Percentiles rank a stretch among this genome's conserved stretches.
Conservation (phyloP, 2,888 invertebrate genomes). For the Agonopterix alstromeriana region DNA sequence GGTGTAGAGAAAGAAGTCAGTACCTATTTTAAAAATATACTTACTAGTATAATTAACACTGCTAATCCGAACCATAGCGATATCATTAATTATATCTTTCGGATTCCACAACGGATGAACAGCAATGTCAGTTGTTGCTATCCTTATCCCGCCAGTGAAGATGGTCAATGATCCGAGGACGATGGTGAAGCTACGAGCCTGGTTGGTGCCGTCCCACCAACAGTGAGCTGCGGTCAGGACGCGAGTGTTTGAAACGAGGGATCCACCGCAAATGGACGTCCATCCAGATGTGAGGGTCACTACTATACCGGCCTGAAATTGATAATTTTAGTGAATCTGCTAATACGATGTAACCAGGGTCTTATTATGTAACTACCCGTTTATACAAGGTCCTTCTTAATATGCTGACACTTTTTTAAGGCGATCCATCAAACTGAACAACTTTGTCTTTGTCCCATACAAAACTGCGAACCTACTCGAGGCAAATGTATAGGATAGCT, state of each 20-base stretch:
- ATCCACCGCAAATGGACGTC: conserved; percentile 57
- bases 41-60: conserved; percentile 41
- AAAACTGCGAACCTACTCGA: no score
- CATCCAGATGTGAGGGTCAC: conserved; percentile 37
- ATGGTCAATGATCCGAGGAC: conserved; percentile 55
- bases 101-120: conserved; percentile 49
- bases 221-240: conserved; percentile 63
- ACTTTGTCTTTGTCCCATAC: no score
- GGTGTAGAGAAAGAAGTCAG: conserved; percentile 3
- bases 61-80: conserved; percentile 45
- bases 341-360: no score
- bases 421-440: no score
- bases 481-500: no score
- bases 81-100: conserved; percentile 34
- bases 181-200: conserved; percentile 42
- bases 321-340: no score
- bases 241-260: conserved; percentile 44
- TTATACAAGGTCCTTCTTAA: no score
- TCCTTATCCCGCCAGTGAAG: conserved; percentile 54
- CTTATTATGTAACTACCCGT: no score
- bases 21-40: conserved; percentile 25
- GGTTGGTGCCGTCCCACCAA: conserved; percentile 56
- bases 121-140: conserved; percentile 32
- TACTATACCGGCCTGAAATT: conserved; percentile 49
- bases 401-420: no score